Conservation (phyloP, 2,888 invertebrate genomes). For the Tromatobia lineatoria region DNA sequence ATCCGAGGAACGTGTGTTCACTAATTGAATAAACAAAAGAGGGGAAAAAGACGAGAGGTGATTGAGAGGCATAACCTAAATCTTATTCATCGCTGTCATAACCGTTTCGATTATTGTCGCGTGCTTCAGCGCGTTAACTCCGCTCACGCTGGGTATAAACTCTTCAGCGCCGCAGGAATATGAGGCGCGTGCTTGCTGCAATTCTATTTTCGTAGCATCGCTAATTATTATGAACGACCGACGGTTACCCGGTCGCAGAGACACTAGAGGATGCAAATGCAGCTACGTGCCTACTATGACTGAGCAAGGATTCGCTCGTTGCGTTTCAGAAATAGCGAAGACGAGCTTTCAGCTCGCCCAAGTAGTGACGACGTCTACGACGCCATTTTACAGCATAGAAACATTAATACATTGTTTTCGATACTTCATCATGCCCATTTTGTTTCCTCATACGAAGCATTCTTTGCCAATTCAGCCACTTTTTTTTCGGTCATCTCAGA, state of each 20-base stretch:
- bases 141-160: constrained; percentile 45
- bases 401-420: background rate
- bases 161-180: constrained; percentile 46
- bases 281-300: constrained; percentile 6
- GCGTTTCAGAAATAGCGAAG: constrained; percentile 61
- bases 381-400: constrained; percentile 3
- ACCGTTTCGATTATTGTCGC: constrained; percentile 62
- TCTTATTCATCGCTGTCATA: constrained; percentile 55
- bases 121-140: constrained; percentile 18
- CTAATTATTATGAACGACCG: constrained; percentile 80
- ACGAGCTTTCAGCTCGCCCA: background rate
- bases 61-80: constrained; percentile 51
- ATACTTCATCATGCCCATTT: too few relatives aligned
- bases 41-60: constrained; percentile 4
- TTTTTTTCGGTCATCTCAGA: too few relatives aligned
- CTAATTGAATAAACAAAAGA: constrained; percentile 48
- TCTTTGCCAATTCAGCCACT: too few relatives aligned
- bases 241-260: constrained; percentile 44
- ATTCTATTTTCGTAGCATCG: constrained; percentile 78
- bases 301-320: constrained; percentile 49
- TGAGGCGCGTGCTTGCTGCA: constrained; percentile 41
- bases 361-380: background rate
- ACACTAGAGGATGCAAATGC: constrained; percentile 30
- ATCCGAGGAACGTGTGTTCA: constrained; percentile 32
- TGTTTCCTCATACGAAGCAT: too few relatives aligned